phyloP scores from a whole-genome alignment of 2,113 vertebrate species.

The Rhynchomys soricoides region DNA sequence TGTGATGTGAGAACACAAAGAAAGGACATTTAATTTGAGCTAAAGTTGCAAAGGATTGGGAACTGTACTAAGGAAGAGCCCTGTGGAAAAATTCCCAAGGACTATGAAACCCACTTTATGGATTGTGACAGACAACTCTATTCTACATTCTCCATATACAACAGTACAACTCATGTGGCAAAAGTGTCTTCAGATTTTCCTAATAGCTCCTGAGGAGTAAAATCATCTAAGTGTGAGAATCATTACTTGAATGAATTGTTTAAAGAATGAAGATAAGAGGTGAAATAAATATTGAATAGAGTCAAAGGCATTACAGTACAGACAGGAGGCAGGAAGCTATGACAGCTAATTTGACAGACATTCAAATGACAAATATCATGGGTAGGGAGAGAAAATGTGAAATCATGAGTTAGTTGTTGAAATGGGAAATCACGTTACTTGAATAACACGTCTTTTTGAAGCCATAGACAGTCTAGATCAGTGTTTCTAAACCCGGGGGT shows the following conservation, averaged over 20 bases:
- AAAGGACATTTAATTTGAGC: not conserved
- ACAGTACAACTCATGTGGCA: not conserved
- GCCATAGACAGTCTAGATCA: not conserved
- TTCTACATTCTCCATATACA: not conserved
- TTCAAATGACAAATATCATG: not conserved
- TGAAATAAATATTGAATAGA: not conserved
- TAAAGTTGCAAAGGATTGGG: not conserved
- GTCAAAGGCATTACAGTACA: not conserved
- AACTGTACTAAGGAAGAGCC: not conserved
- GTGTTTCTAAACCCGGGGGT: too few relatives aligned
- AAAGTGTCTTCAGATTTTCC: not conserved
- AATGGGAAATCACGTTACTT: not conserved
- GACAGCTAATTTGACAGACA: not conserved
- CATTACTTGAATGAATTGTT: not conserved
- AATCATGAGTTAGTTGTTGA: not conserved
- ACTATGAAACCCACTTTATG: not conserved
- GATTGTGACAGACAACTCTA: not conserved
- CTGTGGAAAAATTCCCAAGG: not conserved
- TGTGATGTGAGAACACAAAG: not conserved
- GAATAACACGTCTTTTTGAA: not conserved
- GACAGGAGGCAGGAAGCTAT: not conserved
- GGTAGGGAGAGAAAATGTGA: rapidly evolving
- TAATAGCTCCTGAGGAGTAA: not conserved
- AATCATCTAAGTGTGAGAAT: not conserved
- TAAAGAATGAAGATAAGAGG: not conserved